phyloP scores from a whole-genome alignment of 2,797 vertebrate genomes.

The Pseudochirops cupreus region DNA sequence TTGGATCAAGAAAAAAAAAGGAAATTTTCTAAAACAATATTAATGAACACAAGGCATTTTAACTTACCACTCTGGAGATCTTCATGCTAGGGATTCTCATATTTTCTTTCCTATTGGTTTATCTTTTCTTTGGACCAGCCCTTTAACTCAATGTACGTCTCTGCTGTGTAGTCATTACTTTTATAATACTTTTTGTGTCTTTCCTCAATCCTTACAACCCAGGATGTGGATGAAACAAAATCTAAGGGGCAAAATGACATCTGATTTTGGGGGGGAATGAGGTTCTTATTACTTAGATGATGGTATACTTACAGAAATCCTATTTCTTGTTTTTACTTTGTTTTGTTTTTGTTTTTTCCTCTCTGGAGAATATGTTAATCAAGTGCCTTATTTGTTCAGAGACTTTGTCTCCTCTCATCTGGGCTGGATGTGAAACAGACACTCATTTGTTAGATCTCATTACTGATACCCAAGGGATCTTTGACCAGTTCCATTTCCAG shows the following conservation, averaged over 20 bases:
- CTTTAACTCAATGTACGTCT: not conserved
- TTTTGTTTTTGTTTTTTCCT: not conserved
- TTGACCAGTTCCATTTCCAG: not conserved
- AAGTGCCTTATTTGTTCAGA: not conserved
- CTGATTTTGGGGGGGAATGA: not conserved
- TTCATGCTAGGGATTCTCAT: not conserved
- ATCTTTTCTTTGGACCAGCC: not conserved
- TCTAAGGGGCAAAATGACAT: not conserved
- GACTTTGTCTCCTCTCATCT: not conserved
- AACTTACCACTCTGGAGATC: not conserved
- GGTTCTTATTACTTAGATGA: not conserved
- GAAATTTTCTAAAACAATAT: not conserved
- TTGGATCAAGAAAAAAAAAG: fast-evolving
- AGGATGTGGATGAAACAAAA: not conserved
- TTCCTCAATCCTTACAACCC: not conserved
- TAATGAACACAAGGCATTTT: not conserved
- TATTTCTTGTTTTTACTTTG: not conserved
- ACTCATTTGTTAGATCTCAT: not conserved
- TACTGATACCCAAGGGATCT: not conserved
- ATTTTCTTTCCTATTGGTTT: not conserved
- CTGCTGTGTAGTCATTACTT: not conserved
- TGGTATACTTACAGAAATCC: not conserved
- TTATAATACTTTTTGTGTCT: not conserved
- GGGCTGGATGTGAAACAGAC: not conserved
- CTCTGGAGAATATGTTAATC: not conserved